Evolutionary conservation across 2,113 vertebrate genomes (phyloP), one percentile per base, ranked within the genome.

Genomic region (Tachysurus vachellii): DNA sequence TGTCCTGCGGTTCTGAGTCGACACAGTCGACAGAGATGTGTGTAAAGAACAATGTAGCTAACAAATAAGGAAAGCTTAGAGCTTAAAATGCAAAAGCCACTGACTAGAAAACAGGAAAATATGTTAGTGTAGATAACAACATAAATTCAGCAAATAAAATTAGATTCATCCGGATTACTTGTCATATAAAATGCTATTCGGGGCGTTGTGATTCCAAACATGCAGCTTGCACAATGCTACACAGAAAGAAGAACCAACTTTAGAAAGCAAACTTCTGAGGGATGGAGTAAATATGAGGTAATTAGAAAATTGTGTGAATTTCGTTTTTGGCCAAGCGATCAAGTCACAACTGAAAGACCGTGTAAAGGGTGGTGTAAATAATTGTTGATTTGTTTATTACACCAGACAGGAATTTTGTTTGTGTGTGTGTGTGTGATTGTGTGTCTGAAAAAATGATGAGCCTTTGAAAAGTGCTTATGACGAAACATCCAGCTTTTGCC

Each of bases 381-480:
- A 9, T 77, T 8, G 12, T n/a, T 77, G 36, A 75, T 75, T 36
- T 12, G 73, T 6, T 26, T 76, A n/a, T 53, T 28, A n/a, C 54
- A 54, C 47, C 50, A 79, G 26, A 70, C 42, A 56, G 71, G 21
- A 71, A 68, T 47, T 71, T 7, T 23, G 71, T 77, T 28, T 53
- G 11, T n/a, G 23, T 26, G 44, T n/a, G 44, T 42, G 13, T 9
- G 19, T 57, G 16, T 57, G 56, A 17, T 1, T n/a, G 61, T 64
- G 64, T 28, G n/a, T 14, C 4, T 42, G 68, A 36, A 8, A 56
- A 28, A 54, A 12, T 47, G 9, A 31, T 3, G 64, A 42, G 17
- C 16, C 47, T 71, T 44, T 54, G 26, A 73, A 61, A n/a, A 44
- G 68, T 31, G 31, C 47, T 54, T 83, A 36, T 61, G 86, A 85